These are phyloP conservation scores for Hydropotes inermis DNA, from an alignment of 2,113 vertebrate species.

Conservation along the genomic window DNA sequence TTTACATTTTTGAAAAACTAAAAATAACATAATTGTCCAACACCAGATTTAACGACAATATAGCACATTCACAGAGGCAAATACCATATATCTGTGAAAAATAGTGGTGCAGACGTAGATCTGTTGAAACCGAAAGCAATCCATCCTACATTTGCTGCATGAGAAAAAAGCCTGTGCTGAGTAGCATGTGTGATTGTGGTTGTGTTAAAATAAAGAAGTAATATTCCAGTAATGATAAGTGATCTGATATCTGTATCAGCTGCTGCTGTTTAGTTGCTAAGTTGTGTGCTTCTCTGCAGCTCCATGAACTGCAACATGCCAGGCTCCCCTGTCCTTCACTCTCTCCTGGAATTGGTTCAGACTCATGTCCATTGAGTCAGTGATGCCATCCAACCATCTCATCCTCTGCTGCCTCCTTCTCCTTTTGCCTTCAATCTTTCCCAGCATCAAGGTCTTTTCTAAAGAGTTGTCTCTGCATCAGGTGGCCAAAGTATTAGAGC, in stretches of 20 bases:
- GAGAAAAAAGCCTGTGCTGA: not conserved
- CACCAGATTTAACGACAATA: not conserved
- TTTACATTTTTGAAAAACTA: not conserved
- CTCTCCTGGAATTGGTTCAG: not conserved
- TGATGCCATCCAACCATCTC: not conserved
- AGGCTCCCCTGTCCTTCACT: not conserved
- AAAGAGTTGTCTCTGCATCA: not conserved
- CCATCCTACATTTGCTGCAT: not conserved
- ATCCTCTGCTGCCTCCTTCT: not conserved
- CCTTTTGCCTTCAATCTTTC: not conserved
- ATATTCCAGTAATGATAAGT: not conserved
- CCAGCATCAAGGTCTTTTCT: not conserved
- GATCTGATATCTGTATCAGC: not conserved
- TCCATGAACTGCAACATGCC: not conserved
- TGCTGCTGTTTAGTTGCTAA: not conserved
- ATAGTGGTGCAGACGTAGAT: not conserved
- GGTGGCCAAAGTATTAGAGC: not conserved
- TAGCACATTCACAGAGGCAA: not conserved
- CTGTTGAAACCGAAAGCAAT: not conserved
- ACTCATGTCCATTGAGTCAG: not conserved
- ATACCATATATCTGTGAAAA: not conserved
- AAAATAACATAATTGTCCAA: not conserved
- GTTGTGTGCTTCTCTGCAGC: not conserved
- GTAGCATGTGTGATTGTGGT: not conserved
- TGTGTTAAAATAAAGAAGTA: not conserved